Evolutionary conservation across 53 echinoderm and acorn worm species (phyloP).

Genomic region (Henricia sp.): DNA sequence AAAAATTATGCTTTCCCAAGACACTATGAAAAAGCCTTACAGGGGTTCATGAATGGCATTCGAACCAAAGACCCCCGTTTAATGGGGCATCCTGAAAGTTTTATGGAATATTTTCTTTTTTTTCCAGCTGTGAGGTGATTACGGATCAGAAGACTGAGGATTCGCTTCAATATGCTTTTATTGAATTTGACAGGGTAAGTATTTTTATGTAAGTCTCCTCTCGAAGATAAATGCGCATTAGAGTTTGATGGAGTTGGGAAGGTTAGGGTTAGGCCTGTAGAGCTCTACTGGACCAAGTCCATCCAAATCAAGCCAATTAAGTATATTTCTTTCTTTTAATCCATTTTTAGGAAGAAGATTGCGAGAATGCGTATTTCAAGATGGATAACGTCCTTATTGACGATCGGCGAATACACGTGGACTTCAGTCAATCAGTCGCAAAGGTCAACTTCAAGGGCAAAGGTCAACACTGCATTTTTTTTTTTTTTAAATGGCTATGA

Average conservation of each 20-base stretch:
- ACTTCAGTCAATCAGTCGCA: conserved; percentile 99
- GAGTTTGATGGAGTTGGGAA: background rate
- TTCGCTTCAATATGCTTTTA: conserved; percentile 91
- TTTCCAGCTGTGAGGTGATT: conserved; percentile 95
- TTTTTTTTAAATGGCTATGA: background rate
- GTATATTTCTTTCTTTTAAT: background rate
- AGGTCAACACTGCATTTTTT: conserved; percentile 63
- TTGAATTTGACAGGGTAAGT: conserved; percentile 96
- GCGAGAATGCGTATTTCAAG: conserved; percentile 96
- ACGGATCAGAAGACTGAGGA: conserved; percentile 82
- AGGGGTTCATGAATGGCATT: no score
- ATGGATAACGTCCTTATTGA: conserved; percentile 99
- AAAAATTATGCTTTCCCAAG: no score
- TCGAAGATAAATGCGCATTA: background rate
- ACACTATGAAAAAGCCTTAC: no score
- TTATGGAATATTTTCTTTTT: background rate
- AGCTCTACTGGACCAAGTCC: background rate
- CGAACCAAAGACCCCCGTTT: no score
- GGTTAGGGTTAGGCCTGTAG: background rate
- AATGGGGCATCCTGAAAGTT: no score
- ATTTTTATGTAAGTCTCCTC: background rate
- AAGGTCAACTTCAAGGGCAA: conserved; percentile 81
- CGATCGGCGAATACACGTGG: conserved; percentile 95
- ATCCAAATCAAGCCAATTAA: no score
- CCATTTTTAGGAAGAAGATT: conserved; percentile 83